Evolutionary conservation across 2,888 invertebrate genomes (phyloP), one percentile per base, ranked within the genome.

Genomic region (Tineola bisselliella): DNA sequence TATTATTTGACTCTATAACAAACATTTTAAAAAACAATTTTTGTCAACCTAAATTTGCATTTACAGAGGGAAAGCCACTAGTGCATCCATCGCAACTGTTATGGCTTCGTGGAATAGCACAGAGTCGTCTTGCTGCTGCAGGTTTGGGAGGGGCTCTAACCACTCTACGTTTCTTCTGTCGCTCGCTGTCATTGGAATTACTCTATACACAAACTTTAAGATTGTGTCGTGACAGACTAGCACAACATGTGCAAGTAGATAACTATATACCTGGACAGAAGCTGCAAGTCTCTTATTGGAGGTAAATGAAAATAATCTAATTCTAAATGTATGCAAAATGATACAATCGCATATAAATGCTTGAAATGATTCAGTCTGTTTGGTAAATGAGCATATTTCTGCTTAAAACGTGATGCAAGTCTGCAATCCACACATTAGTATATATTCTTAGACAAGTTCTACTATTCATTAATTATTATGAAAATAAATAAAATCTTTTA

Each of bases 281-380:
- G 73, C 88, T 98, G 15, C 92, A 94, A 11, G 91, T 98, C n/a
- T 96, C 97, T 0, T 98, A 98, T 84, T 98, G 98, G 98, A 93
- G 95, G 92, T 92, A 63, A 15, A 25, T 25, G 25, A 25, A 2
- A 25, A 25, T 25, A 25, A 25, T 25, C 25, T 31, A 1, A 58
- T 58, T 3, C 17, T 18, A 31, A 31, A 33, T 8, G 43, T 13
- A 61, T 25, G 19, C 13, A 15, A 8, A 54, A 15, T 6, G 25
- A 54, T 19, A 18, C 1, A 54, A n/a, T n/a, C n/a, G n/a, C n/a
- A n/a, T n/a, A n/a, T n/a, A n/a, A n/a, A n/a, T n/a, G n/a, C n/a
- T n/a, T n/a, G n/a, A n/a, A n/a, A n/a, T n/a, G n/a, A n/a, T n/a
- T n/a, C n/a, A n/a, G n/a, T n/a, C n/a, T n/a, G n/a, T n/a, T n/a